These are phyloP conservation scores for Oreortyx pictus DNA, from an alignment of 2,797 vertebrate species.

Conservation along the genomic window DNA sequence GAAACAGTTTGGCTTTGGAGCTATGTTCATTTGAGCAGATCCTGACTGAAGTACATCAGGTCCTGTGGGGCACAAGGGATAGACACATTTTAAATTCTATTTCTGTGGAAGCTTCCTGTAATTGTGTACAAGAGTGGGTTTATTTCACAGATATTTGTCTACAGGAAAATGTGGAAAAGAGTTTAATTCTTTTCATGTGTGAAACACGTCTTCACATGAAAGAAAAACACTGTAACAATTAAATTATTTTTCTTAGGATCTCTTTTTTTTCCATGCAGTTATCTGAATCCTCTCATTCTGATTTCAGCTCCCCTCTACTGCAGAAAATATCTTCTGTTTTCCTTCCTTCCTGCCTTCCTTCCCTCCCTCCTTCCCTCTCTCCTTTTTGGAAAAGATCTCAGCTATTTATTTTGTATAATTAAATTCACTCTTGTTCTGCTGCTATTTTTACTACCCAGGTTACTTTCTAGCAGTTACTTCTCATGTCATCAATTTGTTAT, in stretches of 20 bases:
- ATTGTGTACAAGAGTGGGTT: background rate
- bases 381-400: background rate
- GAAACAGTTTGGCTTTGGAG: slow-evolving; percentile 24
- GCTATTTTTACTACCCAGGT: background rate
- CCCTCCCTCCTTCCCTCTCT: no score
- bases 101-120: slow-evolving; percentile 7
- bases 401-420: background rate
- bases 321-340: background rate
- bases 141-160: slow-evolving; percentile 17
- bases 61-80: slow-evolving; percentile 5
- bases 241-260: slow-evolving; percentile 19
- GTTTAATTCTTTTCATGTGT: background rate
- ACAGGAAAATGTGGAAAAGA: background rate
- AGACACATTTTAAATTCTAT: background rate
- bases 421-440: background rate
- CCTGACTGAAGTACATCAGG: background rate
- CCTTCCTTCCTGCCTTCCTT: background rate
- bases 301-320: background rate
- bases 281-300: background rate
- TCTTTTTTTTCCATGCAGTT: background rate
- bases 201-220: background rate
- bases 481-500: background rate
- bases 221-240: background rate
- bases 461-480: slow-evolving; percentile 4
- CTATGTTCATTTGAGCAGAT: background rate